Conservation (phyloP, 2,888 invertebrate species). For the Drosophila anomelani region DNA sequence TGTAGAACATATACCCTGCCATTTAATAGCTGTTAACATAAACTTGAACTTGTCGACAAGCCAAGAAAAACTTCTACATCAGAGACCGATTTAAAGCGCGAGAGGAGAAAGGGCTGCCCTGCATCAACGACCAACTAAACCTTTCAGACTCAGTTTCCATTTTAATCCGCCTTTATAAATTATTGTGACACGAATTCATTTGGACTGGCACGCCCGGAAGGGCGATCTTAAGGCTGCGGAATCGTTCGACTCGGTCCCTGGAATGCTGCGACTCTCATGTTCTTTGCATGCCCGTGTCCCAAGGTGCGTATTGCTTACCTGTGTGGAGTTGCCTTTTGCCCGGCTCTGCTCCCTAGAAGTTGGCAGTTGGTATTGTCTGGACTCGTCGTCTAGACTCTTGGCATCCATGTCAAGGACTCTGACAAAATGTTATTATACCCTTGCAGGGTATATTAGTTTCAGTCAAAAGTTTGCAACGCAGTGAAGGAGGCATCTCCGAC, state of each 20-base stretch:
- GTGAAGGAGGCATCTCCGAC: too few relatives aligned
- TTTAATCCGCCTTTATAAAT: conserved; percentile 63
- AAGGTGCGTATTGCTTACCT: conserved; percentile 25
- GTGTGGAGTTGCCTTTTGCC: conserved; percentile 15
- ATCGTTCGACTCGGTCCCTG: conserved; percentile 59
- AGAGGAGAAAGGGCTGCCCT: conserved; percentile 12
- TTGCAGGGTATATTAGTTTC: too few relatives aligned
- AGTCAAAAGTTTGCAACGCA: too few relatives aligned
- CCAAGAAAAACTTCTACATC: conserved; percentile 63
- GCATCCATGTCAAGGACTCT: conserved; percentile 70
- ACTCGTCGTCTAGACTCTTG: conserved; percentile 67
- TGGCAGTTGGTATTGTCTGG: conserved; percentile 40
- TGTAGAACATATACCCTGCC: conserved; percentile 65
- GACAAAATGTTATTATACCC: too few relatives aligned
- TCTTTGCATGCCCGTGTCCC: conserved; percentile 54
- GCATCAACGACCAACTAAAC: conserved; percentile 6
- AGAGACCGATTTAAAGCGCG: conserved; percentile 73
- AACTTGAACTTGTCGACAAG: conserved; percentile 72
- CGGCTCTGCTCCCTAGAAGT: conserved; percentile 29
- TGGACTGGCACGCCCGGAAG: conserved; percentile 40
- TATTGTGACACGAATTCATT: conserved; percentile 73
- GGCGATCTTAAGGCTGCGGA: conserved; percentile 52
- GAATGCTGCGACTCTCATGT: conserved; percentile 45
- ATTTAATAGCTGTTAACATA: conserved; percentile 80
- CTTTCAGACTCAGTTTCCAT: conserved; percentile 58